These are phyloP conservation scores for Cerastis rubricosa DNA, from an alignment of 2,888 invertebrate species.

Conservation along the genomic window DNA sequence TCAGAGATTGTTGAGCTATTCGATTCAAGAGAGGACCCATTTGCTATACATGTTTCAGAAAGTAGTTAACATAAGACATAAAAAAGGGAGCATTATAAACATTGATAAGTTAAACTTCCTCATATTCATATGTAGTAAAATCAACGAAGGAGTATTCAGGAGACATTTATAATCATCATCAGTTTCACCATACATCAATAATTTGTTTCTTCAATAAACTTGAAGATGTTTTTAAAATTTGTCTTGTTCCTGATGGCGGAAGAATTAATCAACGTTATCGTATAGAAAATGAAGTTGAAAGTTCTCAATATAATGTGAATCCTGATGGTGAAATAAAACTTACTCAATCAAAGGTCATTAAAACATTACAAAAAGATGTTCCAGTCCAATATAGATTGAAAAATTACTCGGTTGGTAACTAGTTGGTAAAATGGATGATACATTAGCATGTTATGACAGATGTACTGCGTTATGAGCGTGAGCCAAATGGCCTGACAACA, in stretches of 20 bases:
- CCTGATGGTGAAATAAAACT: constrained; percentile 30
- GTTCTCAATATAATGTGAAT: constrained; percentile 3
- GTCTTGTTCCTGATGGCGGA: not conserved
- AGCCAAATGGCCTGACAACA: constrained; percentile 84
- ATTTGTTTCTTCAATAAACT: not conserved
- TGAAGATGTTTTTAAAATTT: not conserved
- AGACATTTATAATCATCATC: constrained; percentile 29
- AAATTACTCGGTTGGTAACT: constrained; percentile 71
- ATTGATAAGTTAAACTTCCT: constrained; percentile 40
- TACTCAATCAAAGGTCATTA: constrained; percentile 60
- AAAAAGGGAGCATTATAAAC: constrained; percentile 45
- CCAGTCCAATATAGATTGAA: constrained; percentile 65
- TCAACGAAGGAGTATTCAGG: constrained; percentile 13
- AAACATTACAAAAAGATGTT: constrained; percentile 42
- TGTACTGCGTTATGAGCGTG: constrained; percentile 77
- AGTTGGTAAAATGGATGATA: constrained; percentile 68
- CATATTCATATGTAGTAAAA: constrained; percentile 23
- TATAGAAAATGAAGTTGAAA: not conserved
- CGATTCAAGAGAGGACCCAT: constrained; percentile 6
- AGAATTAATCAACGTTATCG: not conserved
- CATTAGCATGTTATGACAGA: constrained; percentile 84
- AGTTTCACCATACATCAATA: constrained; percentile 36
- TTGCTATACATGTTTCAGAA: constrained; percentile 26
- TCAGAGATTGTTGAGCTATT: not conserved
- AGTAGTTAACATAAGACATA: constrained; percentile 33